Base-by-base conservation (phyloP, 2,888 invertebrate species). In the Amblyjoppa proteus region DNA sequence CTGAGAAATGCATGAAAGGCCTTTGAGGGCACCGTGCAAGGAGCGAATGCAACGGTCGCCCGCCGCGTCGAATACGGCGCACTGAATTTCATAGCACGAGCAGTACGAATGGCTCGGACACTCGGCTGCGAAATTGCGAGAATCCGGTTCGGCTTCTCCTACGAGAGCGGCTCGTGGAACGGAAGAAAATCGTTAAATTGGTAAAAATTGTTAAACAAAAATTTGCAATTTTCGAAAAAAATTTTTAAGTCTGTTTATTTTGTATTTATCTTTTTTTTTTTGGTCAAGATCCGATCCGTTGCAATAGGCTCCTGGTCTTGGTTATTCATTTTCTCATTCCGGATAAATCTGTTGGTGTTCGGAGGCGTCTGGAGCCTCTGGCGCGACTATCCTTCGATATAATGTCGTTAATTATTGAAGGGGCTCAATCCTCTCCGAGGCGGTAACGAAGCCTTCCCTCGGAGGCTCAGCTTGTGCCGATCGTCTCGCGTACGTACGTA, bases 1-100 rank as follows among this genome's bases (percentile, higher is more conserved):
- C 84, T 84, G 81, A 77, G 77, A 81, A 81, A 84, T 84, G 73
- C 84, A 81, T 77, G 84, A 76, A 84, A 66, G 66, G 84, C 81
- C 84, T 81, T 81, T 78, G 84, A 84, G 74, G 77, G 81, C 78
- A 77, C 61, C 31, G 64, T 4, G 11, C 11, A 28, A 28, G 25
- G 58, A 64, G 34, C 38, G 81, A 81, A 74, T 74, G 68, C 80
- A 56, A 66, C 16, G 76, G 76, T 69, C 77, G 68, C 73, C 77
- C 61, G 61, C 61, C 69, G 53, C 28, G 45, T 78, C 81, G 81
- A 61, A 81, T 76, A 66, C 70, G n/a, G 28, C 41, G n/a, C 53
- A 53, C 58, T 16, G 13, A 16, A 5, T 13, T 20, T 25, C 41
- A 81, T 28, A 34, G 7, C 11, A n/a, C 16, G 25, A 58, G 41